phyloP scores from a whole-genome alignment of 2,113 vertebrate species.

The Lepus europaeus region DNA sequence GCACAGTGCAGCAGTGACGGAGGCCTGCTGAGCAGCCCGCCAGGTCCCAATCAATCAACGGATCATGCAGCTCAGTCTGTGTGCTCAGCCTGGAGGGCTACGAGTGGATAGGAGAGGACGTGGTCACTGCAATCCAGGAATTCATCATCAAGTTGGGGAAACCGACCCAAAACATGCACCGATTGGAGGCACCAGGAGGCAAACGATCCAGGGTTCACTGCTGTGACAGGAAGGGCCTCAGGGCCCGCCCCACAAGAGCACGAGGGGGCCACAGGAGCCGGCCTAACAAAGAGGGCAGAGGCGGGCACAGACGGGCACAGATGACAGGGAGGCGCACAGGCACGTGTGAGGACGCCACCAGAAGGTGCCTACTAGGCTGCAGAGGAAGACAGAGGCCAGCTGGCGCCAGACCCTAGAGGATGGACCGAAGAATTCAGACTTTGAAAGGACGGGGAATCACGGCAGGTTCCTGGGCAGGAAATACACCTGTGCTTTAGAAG shows the following conservation, averaged over 20 bases:
- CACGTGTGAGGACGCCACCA: neutral
- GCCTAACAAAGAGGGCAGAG: neutral
- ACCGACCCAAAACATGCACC: neutral
- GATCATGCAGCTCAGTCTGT: neutral
- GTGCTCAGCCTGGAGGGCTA: neutral
- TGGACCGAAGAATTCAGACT: neutral
- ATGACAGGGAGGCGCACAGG: neutral
- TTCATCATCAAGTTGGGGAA: constrained; percentile 33
- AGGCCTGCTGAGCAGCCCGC: neutral
- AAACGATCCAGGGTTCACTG: constrained; percentile 23
- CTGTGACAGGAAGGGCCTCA: neutral
- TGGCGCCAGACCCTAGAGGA: neutral
- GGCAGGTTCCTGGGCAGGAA: neutral
- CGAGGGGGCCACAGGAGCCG: accelerated
- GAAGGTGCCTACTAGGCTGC: neutral
- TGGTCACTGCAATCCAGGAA: constrained; percentile 69
- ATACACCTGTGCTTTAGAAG: neutral
- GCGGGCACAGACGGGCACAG: accelerated
- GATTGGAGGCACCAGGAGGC: neutral
- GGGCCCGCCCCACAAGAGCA: neutral
- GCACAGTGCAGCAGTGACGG: neutral
- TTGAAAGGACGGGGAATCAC: neutral
- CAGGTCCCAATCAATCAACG: neutral
- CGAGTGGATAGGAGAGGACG: neutral
- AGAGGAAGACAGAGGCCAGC: neutral